Percentiles rank a stretch among this genome's conserved stretches.
phyloP scores from a whole-genome alignment of 2,113 vertebrate species.

The Hemiprocne comata region DNA sequence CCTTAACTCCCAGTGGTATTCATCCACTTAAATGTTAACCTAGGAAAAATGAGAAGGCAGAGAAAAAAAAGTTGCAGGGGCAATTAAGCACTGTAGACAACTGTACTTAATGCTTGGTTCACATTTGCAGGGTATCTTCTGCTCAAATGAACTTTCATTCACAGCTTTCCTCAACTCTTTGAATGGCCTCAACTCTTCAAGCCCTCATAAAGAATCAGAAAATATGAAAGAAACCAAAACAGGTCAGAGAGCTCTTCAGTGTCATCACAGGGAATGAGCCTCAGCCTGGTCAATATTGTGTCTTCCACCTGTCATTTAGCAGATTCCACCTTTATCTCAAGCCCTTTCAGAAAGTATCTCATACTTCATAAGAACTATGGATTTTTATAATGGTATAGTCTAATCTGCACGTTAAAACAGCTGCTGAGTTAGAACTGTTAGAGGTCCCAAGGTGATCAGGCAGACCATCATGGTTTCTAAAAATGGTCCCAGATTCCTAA shows the following conservation, averaged over 20 bases:
- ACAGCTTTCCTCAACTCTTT: neutral
- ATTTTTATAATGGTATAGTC: neutral
- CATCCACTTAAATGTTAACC: conserved; percentile 71
- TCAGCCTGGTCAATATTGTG: neutral
- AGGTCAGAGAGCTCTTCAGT: neutral
- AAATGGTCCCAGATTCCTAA: neutral
- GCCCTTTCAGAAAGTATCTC: neutral
- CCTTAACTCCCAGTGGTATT: conserved; percentile 71
- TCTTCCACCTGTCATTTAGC: neutral
- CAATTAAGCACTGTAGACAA: conserved; percentile 27
- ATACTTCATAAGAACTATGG: neutral
- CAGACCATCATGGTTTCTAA: neutral
- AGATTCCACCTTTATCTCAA: neutral
- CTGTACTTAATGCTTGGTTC: neutral
- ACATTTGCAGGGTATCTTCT: neutral
- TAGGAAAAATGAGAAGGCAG: conserved; percentile 60
- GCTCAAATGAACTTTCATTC: neutral
- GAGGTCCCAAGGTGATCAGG: neutral
- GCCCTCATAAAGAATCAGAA: neutral
- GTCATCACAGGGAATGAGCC: neutral
- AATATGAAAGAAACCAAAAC: neutral
- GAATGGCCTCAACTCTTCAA: neutral
- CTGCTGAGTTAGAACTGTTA: neutral
- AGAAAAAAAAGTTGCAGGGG: neutral
- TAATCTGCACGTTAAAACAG: neutral